A percentile compares a stretch with the other conserved stretches of the same genome.
Evolutionary conservation across 2,888 invertebrate genomes (phyloP).

Genomic region (Omphaloscelis lunosa): DNA sequence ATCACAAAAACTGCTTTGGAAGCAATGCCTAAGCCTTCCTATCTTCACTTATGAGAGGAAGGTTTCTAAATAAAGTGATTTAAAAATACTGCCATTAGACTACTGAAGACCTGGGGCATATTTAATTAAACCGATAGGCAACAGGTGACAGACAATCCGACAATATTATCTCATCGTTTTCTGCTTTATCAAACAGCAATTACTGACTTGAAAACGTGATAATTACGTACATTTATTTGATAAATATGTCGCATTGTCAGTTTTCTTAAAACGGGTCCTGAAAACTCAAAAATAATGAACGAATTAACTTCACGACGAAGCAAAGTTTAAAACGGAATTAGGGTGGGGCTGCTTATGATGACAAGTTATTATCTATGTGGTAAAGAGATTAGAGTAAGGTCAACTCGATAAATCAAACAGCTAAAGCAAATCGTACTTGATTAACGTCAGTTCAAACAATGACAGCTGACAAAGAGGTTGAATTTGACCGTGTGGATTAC

Average conservation of each 20-base stretch:
- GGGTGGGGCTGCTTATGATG: constrained; percentile 20
- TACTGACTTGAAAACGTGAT: too few species aligned
- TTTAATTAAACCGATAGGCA: too few species aligned
- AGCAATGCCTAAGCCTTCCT: too few species aligned
- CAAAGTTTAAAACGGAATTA: background rate
- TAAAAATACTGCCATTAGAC: background rate
- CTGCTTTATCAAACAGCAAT: too few species aligned
- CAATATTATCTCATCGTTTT: too few species aligned
- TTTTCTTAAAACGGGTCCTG: too few species aligned
- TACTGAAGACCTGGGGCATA: background rate
- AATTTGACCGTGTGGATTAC: constrained; percentile 67
- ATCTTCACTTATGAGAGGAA: background rate
- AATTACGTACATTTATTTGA: too few species aligned
- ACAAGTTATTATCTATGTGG: constrained; percentile 45
- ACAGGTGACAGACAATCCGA: too few species aligned
- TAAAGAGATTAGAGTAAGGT: constrained; percentile 69
- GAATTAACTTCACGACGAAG: background rate
- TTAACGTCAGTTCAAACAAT: constrained; percentile 76
- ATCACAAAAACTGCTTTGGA: too few species aligned
- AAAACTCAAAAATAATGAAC: too few species aligned
- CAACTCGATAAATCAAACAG: constrained; percentile 74
- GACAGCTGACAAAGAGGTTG: constrained; percentile 80
- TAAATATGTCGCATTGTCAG: too few species aligned
- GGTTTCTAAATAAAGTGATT: background rate
- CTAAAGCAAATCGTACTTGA: constrained; percentile 74